Evolutionary conservation across 2,113 vertebrate species (phyloP).

Genomic region (Psettodes erumei): DNA sequence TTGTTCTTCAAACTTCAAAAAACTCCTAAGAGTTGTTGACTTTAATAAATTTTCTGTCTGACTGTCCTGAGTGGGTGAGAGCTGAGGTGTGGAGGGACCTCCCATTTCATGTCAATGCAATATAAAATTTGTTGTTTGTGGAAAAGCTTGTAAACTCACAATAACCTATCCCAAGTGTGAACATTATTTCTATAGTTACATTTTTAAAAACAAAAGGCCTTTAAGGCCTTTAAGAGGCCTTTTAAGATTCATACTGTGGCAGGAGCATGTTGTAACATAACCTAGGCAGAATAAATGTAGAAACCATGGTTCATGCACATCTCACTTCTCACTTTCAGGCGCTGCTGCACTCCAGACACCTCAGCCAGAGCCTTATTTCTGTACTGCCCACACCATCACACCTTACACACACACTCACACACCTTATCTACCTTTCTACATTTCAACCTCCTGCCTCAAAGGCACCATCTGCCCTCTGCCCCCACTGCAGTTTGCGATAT

Average conservation of each 20-base stretch:
- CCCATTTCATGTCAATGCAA: background rate
- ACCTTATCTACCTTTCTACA: conserved; percentile 45
- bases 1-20: background rate
- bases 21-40: background rate
- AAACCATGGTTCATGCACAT: background rate
- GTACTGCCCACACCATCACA: background rate
- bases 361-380: conserved; percentile 10
- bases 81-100: background rate
- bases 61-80: background rate
- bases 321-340: conserved; percentile 12
- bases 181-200: background rate
- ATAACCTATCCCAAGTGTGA: background rate
- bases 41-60: background rate
- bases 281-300: background rate
- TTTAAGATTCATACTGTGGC: no score
- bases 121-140: background rate
- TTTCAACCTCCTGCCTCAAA: conserved; percentile 67
- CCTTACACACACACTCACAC: conserved; percentile 13
- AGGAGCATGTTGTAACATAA: no score
- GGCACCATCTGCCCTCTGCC: conserved; percentile 76
- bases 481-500: conserved; percentile 50
- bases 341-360: conserved; percentile 31
- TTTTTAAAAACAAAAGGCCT: background rate
- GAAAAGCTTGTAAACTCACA: background rate
- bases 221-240: no score